Evolutionary conservation across 2,113 vertebrate species (phyloP), one percentile per base, ranked within the genome.

Genomic region (Ariopsis seemanni): DNA sequence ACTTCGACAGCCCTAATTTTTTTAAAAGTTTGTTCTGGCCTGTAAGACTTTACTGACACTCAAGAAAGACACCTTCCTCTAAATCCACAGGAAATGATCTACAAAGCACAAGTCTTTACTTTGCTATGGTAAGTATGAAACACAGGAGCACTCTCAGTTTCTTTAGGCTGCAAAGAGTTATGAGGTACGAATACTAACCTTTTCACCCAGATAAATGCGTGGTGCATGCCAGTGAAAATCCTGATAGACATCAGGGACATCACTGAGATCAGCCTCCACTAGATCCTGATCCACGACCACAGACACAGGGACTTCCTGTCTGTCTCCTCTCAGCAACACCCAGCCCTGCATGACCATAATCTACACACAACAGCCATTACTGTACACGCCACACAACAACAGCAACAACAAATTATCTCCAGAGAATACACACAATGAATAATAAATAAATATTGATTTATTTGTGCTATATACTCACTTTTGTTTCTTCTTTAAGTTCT

Each of bases 171-270:
- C 7, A 53, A 30, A 86, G 48, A 12, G 1, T n/a, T 55, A 12
- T 7, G 7, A 25, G 30, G 10, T 71, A 25, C 50, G 15, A 42
- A 67, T 25, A 12, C 93, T 92, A 27, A 98, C 98, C 95, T 95
- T 96, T 92, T 99, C 98, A 42, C 97, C 98, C 25, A 98, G 96
- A 92, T 99, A 99, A 34, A 94, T 93, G 74, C 82, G 94, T 0
- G 98, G 97, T 0, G 97, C 97, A 10, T 96, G 94, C 98, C 98
- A 99, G 92, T 97, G 96, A 6, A 99, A 96, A 78, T 99, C 98
- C n/a, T 97, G 96, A 89, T 95, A 95, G n/a, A 96, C 95, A 57
- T 97, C 97, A 0, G 92, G 94, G 4, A 97, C 92, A 0, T 92
- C 96, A 12, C 90, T 95, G 88, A 99, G 95, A 89, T 99, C 97